These are phyloP conservation scores for Bovichtus diacanthus DNA, from an alignment of 2,797 vertebrate genomes.

Conservation along the genomic window DNA sequence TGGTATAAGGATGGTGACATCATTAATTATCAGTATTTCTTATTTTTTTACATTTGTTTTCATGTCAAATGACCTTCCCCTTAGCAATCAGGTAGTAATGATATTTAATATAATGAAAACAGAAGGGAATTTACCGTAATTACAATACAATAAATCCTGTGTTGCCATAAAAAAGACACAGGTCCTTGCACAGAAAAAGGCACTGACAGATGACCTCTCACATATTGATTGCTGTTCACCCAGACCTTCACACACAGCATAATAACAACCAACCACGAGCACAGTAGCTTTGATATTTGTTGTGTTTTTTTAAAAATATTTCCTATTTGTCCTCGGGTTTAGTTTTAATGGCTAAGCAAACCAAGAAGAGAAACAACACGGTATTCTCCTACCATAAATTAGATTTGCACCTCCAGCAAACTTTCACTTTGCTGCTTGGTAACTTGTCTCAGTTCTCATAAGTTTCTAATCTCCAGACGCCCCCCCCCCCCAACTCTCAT, in stretches of 20 bases:
- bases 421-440: constrained; percentile 80
- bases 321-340: constrained; percentile 78
- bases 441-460: constrained; percentile 83
- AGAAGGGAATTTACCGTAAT: constrained; percentile 40
- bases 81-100: no score
- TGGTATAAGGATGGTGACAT: neutral
- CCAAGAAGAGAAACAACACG: constrained; percentile 72
- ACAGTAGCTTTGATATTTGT: constrained; percentile 59
- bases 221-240: constrained; percentile 72
- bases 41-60: constrained; percentile 15
- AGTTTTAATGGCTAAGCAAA: constrained; percentile 79
- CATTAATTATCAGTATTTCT: constrained; percentile 1
- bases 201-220: constrained; percentile 74
- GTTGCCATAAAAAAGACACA: constrained; percentile 44
- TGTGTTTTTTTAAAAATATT: constrained; percentile 36
- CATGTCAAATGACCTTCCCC: neutral
- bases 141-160: constrained; percentile 45
- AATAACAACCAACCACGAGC: constrained; percentile 64
- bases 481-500: constrained; percentile 61
- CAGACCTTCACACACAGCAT: constrained; percentile 56
- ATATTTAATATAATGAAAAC: constrained; percentile 27
- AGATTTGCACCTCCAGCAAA: constrained; percentile 84
- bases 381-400: constrained; percentile 76
- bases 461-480: constrained; percentile 77
- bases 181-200: constrained; percentile 58